phyloP scores from a whole-genome alignment of 1,140 invertebrate genomes.

The Maniola jurtina region DNA sequence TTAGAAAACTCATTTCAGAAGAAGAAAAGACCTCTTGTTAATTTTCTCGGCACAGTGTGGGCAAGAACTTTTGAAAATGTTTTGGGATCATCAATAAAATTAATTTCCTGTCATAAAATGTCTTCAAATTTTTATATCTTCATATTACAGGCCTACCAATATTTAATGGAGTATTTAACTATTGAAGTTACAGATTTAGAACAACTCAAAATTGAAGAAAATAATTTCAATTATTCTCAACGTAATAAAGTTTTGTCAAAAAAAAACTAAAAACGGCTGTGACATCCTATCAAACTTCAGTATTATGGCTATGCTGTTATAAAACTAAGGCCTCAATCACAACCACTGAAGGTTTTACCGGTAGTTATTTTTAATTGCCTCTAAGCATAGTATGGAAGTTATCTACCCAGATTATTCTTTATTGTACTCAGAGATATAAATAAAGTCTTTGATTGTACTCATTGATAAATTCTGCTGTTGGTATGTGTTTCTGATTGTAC shows the following conservation, averaged over 20 bases:
- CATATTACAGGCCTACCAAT: conserved; percentile 38
- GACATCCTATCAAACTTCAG: not conserved
- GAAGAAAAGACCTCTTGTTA: conserved; percentile 42
- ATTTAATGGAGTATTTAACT: conserved; percentile 35
- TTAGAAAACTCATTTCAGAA: conserved; percentile 31
- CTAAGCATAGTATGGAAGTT: too few relatives aligned
- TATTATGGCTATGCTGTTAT: not conserved
- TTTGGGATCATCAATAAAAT: conserved; percentile 41
- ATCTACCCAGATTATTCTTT: too few relatives aligned
- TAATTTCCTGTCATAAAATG: conserved; percentile 45
- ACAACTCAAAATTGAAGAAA: not conserved
- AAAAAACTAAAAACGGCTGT: not conserved
- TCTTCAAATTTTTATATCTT: conserved; percentile 53
- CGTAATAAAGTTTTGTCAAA: not conserved
- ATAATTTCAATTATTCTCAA: not conserved
- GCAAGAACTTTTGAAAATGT: conserved; percentile 39
- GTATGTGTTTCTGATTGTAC: too few relatives aligned
- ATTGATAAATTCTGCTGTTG: too few relatives aligned
- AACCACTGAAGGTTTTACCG: too few relatives aligned
- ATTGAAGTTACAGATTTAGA: conserved; percentile 7
- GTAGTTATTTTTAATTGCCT: too few relatives aligned
- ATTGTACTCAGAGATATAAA: too few relatives aligned
- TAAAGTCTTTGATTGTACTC: too few relatives aligned
- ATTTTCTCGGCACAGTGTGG: conserved; percentile 51
- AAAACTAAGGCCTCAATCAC: not conserved